A percentile compares a stretch with the other conserved stretches of the same genome.
phyloP scores from a whole-genome alignment of 30 jellyfish, hydroid and myxozoan genomes.

The Aurelia aurita complex sp. Pacific region DNA sequence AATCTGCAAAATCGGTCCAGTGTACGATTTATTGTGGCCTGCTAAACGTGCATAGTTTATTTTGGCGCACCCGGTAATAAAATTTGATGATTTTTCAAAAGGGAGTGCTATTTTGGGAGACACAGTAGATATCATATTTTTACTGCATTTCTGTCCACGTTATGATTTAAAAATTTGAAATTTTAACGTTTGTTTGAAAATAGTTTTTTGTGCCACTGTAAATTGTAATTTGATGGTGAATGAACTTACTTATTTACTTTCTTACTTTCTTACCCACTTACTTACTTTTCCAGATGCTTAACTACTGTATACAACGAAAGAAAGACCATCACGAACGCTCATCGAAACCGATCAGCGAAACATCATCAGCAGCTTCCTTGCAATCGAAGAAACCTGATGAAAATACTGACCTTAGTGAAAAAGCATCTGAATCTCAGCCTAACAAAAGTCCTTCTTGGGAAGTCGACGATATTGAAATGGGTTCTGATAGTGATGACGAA shows the following conservation, averaged over 20 bases:
- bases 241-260: too few relatives aligned
- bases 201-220: not conserved
- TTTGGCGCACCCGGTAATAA: too few relatives aligned
- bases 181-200: not conserved
- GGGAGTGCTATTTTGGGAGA: too few relatives aligned
- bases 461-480: constrained; percentile 19
- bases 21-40: too few relatives aligned
- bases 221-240: not conserved
- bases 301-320: constrained; percentile 76
- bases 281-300: constrained; percentile 73
- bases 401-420: not conserved
- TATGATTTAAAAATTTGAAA: too few relatives aligned
- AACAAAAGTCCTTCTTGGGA: constrained; percentile 20
- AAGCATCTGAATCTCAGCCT: not conserved
- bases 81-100: too few relatives aligned
- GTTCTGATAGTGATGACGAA: constrained; percentile 86
- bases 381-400: not conserved
- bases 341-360: constrained; percentile 26
- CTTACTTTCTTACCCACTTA: too few relatives aligned
- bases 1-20: too few relatives aligned
- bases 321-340: constrained; percentile 53
- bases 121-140: too few relatives aligned
- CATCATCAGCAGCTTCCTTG: constrained; percentile 12
- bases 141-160: too few relatives aligned
- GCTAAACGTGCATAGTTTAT: too few relatives aligned